Percentiles rank a stretch among this genome's conserved stretches.
These are phyloP conservation scores for Bombus consobrinus DNA, from an alignment of 1,140 invertebrate genomes.

Conservation along the genomic window DNA sequence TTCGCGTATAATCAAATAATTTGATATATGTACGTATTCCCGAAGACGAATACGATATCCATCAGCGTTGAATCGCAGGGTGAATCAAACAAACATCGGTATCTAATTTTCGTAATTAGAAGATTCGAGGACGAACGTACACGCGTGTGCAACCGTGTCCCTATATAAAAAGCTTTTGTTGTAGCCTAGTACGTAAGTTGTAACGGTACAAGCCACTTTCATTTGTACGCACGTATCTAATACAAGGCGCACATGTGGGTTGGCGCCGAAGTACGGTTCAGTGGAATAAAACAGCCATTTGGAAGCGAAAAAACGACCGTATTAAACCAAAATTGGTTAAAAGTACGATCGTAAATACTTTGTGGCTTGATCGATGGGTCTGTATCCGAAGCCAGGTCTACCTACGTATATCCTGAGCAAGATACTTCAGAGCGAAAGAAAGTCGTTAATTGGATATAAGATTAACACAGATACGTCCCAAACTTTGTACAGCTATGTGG, in stretches of 20 bases:
- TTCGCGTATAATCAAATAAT: not conserved
- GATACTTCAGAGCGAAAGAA: not conserved
- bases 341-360: not conserved
- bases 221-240: constrained; percentile 70
- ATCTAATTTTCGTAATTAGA: not conserved
- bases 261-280: constrained; percentile 51
- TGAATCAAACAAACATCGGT: not conserved
- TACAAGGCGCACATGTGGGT: constrained; percentile 66
- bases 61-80: not conserved
- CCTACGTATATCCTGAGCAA: no score
- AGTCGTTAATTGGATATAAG: not conserved
- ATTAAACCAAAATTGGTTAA: not conserved
- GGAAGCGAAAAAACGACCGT: not conserved
- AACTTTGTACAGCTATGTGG: not conserved
- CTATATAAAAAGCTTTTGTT: constrained; percentile 60
- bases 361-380: not conserved
- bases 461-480: not conserved
- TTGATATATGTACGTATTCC: not conserved
- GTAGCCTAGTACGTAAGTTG: constrained; percentile 46
- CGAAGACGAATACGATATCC: not conserved
- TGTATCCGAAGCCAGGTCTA: not conserved
- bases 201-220: constrained; percentile 73
- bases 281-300: constrained; percentile 44
- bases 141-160: constrained; percentile 9
- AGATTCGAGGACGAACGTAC: constrained; percentile 23